Evolutionary conservation across 2,888 invertebrate species (phyloP).

Genomic region (Zelleria hepariella): DNA sequence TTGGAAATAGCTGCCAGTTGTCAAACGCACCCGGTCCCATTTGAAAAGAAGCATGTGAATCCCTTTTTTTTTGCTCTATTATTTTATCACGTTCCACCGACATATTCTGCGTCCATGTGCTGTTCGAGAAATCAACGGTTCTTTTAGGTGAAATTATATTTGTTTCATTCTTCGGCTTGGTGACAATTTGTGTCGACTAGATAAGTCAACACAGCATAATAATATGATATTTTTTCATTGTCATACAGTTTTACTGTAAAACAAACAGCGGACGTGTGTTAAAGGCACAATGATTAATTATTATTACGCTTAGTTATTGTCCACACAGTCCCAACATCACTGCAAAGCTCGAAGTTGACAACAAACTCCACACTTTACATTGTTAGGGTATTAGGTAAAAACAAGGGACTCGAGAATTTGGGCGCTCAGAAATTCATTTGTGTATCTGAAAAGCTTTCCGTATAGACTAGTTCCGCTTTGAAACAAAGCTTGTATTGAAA

Average conservation of each 20-base stretch:
- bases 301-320: background rate
- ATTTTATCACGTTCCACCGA: slow-evolving; percentile 48
- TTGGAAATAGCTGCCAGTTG: slow-evolving; percentile 43
- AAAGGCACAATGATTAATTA: background rate
- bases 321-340: background rate
- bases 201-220: too few relatives aligned
- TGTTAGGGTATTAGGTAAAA: background rate
- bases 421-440: background rate
- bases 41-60: slow-evolving; percentile 33
- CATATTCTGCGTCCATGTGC: slow-evolving; percentile 34
- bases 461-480: background rate
- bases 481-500: slow-evolving; percentile 28
- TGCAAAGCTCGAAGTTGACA: background rate
- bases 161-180: too few relatives aligned
- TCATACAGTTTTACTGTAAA: background rate
- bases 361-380: background rate
- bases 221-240: background rate
- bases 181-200: too few relatives aligned
- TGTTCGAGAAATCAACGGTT: slow-evolving; percentile 26
- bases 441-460: background rate
- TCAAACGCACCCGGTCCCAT: slow-evolving; percentile 45
- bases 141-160: too few relatives aligned
- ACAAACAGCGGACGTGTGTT: background rate
- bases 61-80: slow-evolving; percentile 28
- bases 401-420: background rate